A percentile compares a stretch with the other conserved stretches of the same genome.
phyloP scores from a whole-genome alignment of 1,140 invertebrate species.

The Drosophila kurseongensis region DNA sequence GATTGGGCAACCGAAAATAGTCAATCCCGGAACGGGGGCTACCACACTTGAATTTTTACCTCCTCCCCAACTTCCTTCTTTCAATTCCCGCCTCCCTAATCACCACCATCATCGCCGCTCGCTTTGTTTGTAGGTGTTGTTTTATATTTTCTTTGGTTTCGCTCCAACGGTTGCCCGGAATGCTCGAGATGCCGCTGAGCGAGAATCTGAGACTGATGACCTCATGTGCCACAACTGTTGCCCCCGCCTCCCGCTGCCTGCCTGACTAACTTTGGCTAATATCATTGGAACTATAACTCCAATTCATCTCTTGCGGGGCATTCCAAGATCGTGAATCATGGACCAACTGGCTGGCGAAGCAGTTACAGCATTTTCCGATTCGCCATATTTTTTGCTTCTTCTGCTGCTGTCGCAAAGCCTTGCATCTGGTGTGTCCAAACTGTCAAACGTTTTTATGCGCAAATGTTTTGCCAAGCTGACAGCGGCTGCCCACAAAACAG shows the following conservation, averaged over 20 bases:
- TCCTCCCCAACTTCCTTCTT: neutral
- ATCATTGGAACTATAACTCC: conserved; percentile 41
- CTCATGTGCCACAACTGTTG: conserved; percentile 39
- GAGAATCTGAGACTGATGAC: conserved; percentile 51
- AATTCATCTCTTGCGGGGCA: conserved; percentile 33
- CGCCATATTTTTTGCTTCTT: conserved; percentile 11
- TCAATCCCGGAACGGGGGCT: neutral
- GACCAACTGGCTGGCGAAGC: conserved; percentile 1
- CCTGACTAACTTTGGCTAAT: conserved; percentile 17
- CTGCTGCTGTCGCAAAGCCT: conserved; percentile 1
- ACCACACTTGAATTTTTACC: neutral
- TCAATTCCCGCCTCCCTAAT: neutral
- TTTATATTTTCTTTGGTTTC: conserved; percentile 43
- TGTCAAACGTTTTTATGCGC: conserved; percentile 38
- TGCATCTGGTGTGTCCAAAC: conserved; percentile 36
- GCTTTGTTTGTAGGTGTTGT: conserved; percentile 28
- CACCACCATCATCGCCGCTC: neutral
- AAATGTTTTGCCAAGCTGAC: conserved; percentile 30
- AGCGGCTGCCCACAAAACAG: conserved; percentile 15
- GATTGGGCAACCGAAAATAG: neutral
- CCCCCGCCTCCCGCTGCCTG: conserved; percentile 4
- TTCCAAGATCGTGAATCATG: conserved; percentile 34
- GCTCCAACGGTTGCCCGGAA: conserved; percentile 67
- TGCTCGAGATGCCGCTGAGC: conserved; percentile 27
- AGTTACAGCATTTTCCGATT: conserved; percentile 15